A percentile compares a stretch with the other conserved stretches of the same genome.
Evolutionary conservation across 2,888 invertebrate genomes (phyloP).

Genomic region (Apamea crenata): DNA sequence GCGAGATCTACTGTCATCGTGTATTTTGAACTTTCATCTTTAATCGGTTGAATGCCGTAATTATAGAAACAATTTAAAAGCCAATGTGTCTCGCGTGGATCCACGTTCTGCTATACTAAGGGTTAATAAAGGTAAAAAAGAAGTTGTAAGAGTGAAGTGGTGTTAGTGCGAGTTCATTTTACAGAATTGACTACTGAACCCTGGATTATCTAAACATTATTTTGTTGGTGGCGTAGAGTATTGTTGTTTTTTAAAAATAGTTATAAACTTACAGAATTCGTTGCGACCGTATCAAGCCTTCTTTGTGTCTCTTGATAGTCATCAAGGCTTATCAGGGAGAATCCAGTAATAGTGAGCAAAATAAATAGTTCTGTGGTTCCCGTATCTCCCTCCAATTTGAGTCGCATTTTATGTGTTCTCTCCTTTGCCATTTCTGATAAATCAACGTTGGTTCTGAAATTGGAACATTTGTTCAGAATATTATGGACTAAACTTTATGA

Average conservation of each 20-base stretch:
- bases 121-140: background rate
- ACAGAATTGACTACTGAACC: background rate
- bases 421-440: slow-evolving; percentile 95
- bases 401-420: slow-evolving; percentile 95
- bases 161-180: background rate
- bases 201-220: background rate
- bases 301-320: slow-evolving; percentile 93
- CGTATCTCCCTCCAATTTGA: slow-evolving; percentile 95
- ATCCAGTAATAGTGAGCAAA: slow-evolving; percentile 97
- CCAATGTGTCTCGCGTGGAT: too few relatives aligned
- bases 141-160: background rate
- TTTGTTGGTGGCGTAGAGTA: background rate
- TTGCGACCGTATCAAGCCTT: slow-evolving; percentile 88
- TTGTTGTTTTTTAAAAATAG: background rate
- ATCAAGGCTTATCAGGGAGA: slow-evolving; percentile 95
- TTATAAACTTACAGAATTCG: slow-evolving; percentile 91
- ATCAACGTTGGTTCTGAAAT: slow-evolving; percentile 92
- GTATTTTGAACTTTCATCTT: background rate
- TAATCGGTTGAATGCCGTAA: too few relatives aligned
- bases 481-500: background rate
- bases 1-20: background rate
- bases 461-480: slow-evolving; percentile 3
- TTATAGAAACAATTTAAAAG: too few relatives aligned
- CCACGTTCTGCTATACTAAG: too few relatives aligned
- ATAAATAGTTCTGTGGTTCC: slow-evolving; percentile 92